Evolutionary conservation across 2,797 vertebrate genomes (phyloP).

Genomic region (Coccyzus lansbergi): DNA sequence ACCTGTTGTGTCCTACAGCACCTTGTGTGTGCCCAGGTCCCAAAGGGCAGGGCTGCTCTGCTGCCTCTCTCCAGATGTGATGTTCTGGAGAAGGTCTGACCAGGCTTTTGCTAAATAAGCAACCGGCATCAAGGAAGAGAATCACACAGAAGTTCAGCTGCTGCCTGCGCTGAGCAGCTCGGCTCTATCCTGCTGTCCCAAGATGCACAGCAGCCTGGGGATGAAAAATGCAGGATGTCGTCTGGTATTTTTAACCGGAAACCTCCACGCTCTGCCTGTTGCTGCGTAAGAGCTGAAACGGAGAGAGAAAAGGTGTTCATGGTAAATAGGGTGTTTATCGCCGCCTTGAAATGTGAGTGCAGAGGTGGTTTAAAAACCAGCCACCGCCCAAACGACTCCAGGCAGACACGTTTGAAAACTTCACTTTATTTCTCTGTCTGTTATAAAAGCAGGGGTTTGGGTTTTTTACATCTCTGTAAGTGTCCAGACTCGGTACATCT

Average conservation of each 20-base stretch:
- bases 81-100: neutral
- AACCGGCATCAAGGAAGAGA: neutral
- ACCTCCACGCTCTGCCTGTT: neutral
- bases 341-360: neutral
- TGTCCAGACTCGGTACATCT: slow-evolving; percentile 65
- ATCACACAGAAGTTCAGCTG: neutral
- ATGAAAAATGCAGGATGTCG: neutral
- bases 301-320: fast-evolving
- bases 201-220: neutral
- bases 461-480: slow-evolving; percentile 56
- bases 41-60: neutral
- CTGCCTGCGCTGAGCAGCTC: neutral
- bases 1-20: fast-evolving
- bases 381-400: neutral
- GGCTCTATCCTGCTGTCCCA: neutral
- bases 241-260: neutral
- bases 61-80: neutral
- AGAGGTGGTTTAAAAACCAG: neutral
- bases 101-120: neutral
- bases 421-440: slow-evolving; percentile 76
- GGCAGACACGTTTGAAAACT: slow-evolving; percentile 70
- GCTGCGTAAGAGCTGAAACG: neutral
- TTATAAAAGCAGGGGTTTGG: slow-evolving; percentile 63
- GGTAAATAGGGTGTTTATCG: neutral
- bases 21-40: neutral